Evolutionary conservation across 2,113 vertebrate genomes (phyloP).

Genomic region (Scophthalmus maximus): DNA sequence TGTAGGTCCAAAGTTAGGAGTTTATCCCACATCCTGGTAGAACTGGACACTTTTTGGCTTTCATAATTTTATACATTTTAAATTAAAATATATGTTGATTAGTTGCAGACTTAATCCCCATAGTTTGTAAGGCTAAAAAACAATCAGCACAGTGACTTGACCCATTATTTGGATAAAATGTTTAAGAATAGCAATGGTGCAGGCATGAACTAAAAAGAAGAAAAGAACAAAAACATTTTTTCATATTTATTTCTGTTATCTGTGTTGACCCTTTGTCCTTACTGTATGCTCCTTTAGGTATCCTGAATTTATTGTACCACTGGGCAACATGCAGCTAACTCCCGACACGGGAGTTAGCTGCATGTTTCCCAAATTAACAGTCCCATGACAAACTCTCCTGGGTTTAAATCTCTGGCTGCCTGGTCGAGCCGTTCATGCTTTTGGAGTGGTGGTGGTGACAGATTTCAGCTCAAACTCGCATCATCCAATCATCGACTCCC

Average conservation of each 20-base stretch:
- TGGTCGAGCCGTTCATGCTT: background rate
- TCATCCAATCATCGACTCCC: background rate
- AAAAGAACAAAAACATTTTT: too few species aligned
- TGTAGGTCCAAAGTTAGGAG: too few species aligned
- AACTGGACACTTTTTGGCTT: too few species aligned
- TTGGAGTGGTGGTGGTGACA: background rate
- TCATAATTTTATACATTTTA: too few species aligned
- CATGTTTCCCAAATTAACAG: constrained; percentile 21
- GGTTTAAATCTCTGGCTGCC: constrained; percentile 5
- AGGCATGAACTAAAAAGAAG: too few species aligned
- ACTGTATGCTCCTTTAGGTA: background rate
- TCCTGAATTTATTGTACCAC: background rate
- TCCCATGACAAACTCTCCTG: background rate
- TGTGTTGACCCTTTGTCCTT: too few species aligned
- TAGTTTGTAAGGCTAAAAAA: too few species aligned
- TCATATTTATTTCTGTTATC: background rate
- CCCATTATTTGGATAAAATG: background rate
- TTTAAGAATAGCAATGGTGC: too few species aligned
- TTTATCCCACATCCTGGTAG: background rate
- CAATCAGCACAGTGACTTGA: background rate
- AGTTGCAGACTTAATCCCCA: too few species aligned
- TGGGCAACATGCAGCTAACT: background rate
- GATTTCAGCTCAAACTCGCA: background rate
- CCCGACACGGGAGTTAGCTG: constrained; percentile 5
- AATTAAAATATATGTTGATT: too few species aligned